These are phyloP conservation scores for Dromius quadrimaculatus DNA, from an alignment of 2,888 invertebrate genomes.

Conservation along the genomic window DNA sequence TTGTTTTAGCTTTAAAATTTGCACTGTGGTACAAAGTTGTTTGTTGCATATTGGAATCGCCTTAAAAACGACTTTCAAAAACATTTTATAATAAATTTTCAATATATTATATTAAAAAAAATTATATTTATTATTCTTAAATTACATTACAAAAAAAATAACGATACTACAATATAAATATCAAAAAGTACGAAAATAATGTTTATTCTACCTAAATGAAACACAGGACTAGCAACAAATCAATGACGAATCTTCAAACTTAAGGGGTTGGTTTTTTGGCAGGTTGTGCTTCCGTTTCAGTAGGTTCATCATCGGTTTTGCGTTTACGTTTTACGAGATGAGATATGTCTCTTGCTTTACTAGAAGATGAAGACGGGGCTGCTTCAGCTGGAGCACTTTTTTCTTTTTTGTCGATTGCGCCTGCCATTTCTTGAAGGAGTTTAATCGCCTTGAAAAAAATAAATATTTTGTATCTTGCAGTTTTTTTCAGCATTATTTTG, in stretches of 20 bases:
- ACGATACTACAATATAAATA: constrained; percentile 31
- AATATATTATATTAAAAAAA: neutral
- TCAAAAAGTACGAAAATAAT: constrained; percentile 35
- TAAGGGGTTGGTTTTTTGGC: constrained; percentile 72
- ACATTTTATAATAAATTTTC: neutral
- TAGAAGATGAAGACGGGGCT: constrained; percentile 64
- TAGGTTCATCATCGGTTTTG: constrained; percentile 74
- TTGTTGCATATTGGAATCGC: neutral
- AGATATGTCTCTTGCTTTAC: constrained; percentile 75
- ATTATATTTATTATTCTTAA: constrained; percentile 26
- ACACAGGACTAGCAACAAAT: constrained; percentile 40
- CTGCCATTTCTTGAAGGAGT: constrained; percentile 25
- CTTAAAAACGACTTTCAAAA: neutral
- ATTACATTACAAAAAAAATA: constrained; percentile 43
- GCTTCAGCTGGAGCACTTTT: constrained; percentile 53
- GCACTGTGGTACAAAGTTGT: neutral
- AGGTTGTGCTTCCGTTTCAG: constrained; percentile 67
- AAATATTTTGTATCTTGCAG: no score
- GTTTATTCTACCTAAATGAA: constrained; percentile 31
- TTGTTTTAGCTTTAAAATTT: neutral
- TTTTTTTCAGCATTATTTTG: no score
- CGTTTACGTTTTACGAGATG: constrained; percentile 85
- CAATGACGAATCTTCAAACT: constrained; percentile 36
- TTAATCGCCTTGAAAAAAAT: constrained; percentile 30
- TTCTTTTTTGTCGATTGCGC: neutral